Conservation (phyloP, 2,113 vertebrate species). For the Acanthisitta chloris region DNA sequence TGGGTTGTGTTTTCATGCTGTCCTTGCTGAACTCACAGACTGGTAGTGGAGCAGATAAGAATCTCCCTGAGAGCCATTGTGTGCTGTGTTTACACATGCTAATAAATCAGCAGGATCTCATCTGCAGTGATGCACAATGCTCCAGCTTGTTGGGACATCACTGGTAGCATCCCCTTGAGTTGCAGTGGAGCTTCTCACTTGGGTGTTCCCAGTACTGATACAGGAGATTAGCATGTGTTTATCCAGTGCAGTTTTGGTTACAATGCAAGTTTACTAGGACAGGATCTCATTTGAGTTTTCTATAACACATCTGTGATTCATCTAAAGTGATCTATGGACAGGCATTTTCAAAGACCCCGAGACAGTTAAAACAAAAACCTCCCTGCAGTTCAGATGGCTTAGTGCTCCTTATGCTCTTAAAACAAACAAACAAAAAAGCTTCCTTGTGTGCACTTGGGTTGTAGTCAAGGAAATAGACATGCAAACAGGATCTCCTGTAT, state of each 20-base stretch:
- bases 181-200: not conserved
- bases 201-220: not conserved
- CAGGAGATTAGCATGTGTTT: not conserved
- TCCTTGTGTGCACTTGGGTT: not conserved
- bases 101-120: not conserved
- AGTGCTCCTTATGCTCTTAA: not conserved
- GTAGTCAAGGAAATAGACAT: constrained; percentile 27
- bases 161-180: not conserved
- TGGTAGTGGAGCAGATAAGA: fast-evolving
- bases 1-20: not conserved
- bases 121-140: not conserved
- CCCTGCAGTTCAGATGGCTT: not conserved
- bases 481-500: constrained; percentile 22
- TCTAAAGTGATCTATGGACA: not conserved
- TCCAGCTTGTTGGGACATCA: not conserved
- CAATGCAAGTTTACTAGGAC: not conserved
- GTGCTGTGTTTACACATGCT: not conserved
- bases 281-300: not conserved
- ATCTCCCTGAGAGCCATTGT: fast-evolving
- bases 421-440: not conserved
- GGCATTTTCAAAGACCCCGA: not conserved
- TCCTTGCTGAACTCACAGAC: not conserved
- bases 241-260: not conserved
- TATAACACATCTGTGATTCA: not conserved
- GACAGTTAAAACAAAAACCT: not conserved